Base-by-base conservation (phyloP, 2,113 vertebrate genomes). In the Puma concolor region DNA sequence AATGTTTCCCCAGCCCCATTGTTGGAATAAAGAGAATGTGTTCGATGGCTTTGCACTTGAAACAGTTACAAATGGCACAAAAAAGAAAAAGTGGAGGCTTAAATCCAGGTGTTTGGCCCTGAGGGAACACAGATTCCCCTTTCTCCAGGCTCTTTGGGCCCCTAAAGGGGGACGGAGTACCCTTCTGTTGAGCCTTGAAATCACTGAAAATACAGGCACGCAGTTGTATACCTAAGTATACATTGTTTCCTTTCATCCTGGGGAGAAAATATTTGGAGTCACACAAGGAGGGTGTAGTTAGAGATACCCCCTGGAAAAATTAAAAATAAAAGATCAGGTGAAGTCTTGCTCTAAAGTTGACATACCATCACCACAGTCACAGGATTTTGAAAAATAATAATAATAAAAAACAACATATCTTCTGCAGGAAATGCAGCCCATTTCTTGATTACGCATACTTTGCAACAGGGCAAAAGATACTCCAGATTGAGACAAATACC, bases 1-100 rank as follows among this genome's bases (percentile, higher is more conserved):
- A 77, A 93, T 52, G 82, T 63, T 63, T 92, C 81, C 66, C 80
- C 41, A 72, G 36, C 60, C 94, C 72, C 5, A 2, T 54, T 76
- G 81, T 81, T 94, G 77, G 96, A 82, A 57, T 88, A 94, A 95
- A 97, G 91, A 60, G 52, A 91, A 88, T 9, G 19, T 89, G 84
- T 74, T 89, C 94, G 64, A n/a, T 0, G 63, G 44, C 66, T 94
- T 95, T 95, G 77, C 38, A 52, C 94, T 84, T 92, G 80, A 88
- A 82, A 81, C 76, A 52, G 76, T 76, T 77, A 76, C 8, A 1
- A 69, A 85, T 1, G 19, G 87, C 38, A 31, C n/a, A 88, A 29
- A 96, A 91, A 89, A 74, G 36, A 48, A 64, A 83, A 82, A 60
- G 9, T 1, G 15, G 27, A 86, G 83, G 67, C 29, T 81, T 33